Conservation (phyloP, 2,797 vertebrate species). For the Cossypha heuglini region DNA sequence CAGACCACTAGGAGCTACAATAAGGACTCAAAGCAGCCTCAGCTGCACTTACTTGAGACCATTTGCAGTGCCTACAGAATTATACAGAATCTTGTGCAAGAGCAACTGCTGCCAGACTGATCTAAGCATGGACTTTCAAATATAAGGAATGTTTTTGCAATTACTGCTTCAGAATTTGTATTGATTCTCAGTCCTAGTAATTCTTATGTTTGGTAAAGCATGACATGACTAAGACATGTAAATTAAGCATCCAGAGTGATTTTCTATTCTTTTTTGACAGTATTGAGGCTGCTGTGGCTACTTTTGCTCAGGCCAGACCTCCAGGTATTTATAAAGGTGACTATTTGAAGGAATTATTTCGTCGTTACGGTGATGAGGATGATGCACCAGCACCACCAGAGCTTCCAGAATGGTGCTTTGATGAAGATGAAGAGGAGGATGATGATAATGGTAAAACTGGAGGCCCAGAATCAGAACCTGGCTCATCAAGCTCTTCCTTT, state of each 20-base stretch:
- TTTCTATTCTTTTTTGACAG: conserved; percentile 71
- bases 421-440: conserved; percentile 85
- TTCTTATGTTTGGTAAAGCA: background rate
- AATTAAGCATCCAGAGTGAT: background rate
- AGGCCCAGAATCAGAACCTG: conserved; percentile 88
- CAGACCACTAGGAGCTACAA: background rate
- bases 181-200: background rate
- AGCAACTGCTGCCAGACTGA: background rate
- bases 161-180: background rate
- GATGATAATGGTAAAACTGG: conserved; percentile 84
- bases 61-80: background rate
- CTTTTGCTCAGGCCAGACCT: conserved; percentile 89
- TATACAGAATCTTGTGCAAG: background rate
- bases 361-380: conserved; percentile 92
- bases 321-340: conserved; percentile 98
- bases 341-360: conserved; percentile 96
- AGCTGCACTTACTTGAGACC: background rate
- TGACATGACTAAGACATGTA: background rate
- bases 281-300: conserved; percentile 92
- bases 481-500: conserved; percentile 86
- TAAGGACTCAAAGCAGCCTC: background rate
- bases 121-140: background rate
- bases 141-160: background rate
- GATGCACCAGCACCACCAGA: conserved; percentile 88
- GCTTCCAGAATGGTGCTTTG: conserved; percentile 96